Percentiles rank a stretch among this genome's conserved stretches.
Evolutionary conservation across 2,888 invertebrate genomes (phyloP).

Genomic region (Clostera curtula): DNA sequence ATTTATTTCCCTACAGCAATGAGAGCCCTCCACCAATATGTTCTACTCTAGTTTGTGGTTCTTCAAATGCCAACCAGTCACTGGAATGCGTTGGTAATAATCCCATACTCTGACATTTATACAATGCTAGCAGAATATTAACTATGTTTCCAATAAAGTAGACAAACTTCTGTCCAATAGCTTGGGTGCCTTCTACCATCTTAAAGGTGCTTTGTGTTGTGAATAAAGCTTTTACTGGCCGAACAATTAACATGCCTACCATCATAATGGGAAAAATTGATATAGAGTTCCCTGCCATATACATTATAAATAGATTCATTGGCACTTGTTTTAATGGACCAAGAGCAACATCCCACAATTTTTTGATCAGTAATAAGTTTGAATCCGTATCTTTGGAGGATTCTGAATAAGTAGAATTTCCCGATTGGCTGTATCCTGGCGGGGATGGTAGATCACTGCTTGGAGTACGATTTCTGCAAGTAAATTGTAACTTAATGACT

Average conservation of each 20-base stretch:
- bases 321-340: conserved; percentile 97
- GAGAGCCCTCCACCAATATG: conserved; percentile 89
- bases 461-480: conserved; percentile 39
- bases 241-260: conserved; percentile 98
- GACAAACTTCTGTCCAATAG: conserved; percentile 92
- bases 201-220: conserved; percentile 92
- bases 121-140: conserved; percentile 92
- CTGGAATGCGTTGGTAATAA: conserved; percentile 96
- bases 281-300: conserved; percentile 99
- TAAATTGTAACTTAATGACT: conserved; percentile 5
- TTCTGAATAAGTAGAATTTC: conserved; percentile 83
- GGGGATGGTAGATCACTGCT: conserved; percentile 81
- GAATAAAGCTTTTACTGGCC: conserved; percentile 96
- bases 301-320: conserved; percentile 99
- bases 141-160: conserved; percentile 95
- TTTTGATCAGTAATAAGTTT: conserved; percentile 90
- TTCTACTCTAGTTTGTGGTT: conserved; percentile 89
- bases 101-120: conserved; percentile 99
- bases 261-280: conserved; percentile 99
- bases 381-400: conserved; percentile 88
- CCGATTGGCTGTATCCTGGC: conserved; percentile 87
- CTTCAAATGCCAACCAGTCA: conserved; percentile 98
- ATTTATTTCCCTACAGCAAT: conserved; percentile 59
- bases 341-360: conserved; percentile 97
- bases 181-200: conserved; percentile 94